Evolutionary conservation across 1,140 invertebrate species (phyloP).

Genomic region (Spodoptera litura): DNA sequence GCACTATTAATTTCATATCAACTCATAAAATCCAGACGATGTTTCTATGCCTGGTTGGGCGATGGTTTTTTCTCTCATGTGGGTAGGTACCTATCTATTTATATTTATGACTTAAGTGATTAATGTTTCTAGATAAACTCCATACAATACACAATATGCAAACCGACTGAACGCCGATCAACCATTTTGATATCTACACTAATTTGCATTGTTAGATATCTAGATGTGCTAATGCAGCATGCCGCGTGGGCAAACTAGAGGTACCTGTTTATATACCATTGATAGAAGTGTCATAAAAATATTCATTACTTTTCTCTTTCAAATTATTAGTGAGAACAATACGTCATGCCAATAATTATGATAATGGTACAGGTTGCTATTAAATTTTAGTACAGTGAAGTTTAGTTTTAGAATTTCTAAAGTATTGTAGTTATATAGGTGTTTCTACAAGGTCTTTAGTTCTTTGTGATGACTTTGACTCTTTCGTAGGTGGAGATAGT

Average conservation of each 20-base stretch:
- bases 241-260: conserved; percentile 23
- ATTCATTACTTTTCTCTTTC: conserved; percentile 12
- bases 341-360: not conserved
- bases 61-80: conserved; percentile 15
- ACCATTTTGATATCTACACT: conserved; percentile 42
- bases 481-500: too few relatives aligned
- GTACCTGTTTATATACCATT: not conserved
- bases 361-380: too few relatives aligned
- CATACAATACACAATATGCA: conserved; percentile 48
- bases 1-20: conserved; percentile 40
- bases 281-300: not conserved
- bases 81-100: conserved; percentile 32
- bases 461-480: too few relatives aligned
- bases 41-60: conserved; percentile 2
- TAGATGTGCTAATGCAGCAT: conserved; percentile 38
- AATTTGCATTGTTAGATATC: conserved; percentile 49
- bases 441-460: too few relatives aligned
- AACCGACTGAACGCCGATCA: conserved; percentile 46
- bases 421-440: too few relatives aligned
- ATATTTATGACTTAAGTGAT: conserved; percentile 42
- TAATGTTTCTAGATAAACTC: conserved; percentile 45
- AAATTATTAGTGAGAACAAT: not conserved
- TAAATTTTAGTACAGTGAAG: too few relatives aligned
- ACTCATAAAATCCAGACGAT: conserved; percentile 36
- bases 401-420: too few relatives aligned